These are phyloP conservation scores for Lacerta viridis DNA, from an alignment of 2,797 vertebrate species.

Conservation along the genomic window DNA sequence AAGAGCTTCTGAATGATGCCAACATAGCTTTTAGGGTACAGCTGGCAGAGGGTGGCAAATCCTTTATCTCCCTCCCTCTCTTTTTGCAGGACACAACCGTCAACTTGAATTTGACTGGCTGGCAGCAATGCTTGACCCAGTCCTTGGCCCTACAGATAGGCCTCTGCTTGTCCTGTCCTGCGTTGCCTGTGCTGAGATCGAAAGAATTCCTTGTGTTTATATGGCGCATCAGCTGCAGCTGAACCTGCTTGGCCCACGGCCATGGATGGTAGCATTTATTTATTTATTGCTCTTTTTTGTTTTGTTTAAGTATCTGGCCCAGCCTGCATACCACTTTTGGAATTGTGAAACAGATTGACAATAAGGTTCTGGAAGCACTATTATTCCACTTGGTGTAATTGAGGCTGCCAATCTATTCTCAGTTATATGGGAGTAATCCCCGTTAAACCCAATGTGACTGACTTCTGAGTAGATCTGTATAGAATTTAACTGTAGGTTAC, in stretches of 20 bases:
- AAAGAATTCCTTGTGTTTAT: slow-evolving; percentile 87
- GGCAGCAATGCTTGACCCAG: slow-evolving; percentile 85
- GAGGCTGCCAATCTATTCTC: neutral
- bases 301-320: slow-evolving; percentile 33
- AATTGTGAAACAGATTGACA: neutral
- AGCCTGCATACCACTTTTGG: neutral
- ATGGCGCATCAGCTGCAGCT: slow-evolving; percentile 90
- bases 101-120: slow-evolving; percentile 87
- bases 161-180: slow-evolving; percentile 93
- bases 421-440: too few species aligned
- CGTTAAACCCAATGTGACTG: too few species aligned
- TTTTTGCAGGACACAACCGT: slow-evolving; percentile 74
- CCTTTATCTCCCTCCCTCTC: neutral
- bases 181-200: slow-evolving; percentile 79
- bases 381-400: neutral
- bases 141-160: slow-evolving; percentile 79
- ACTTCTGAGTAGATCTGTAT: neutral
- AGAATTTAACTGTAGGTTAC: neutral
- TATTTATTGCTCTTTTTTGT: slow-evolving; percentile 17
- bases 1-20: slow-evolving; percentile 58
- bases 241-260: slow-evolving; percentile 79
- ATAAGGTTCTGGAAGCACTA: neutral
- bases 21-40: neutral
- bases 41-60: neutral
- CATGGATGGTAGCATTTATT: slow-evolving; percentile 90